Percentiles rank a stretch among this genome's conserved stretches.
phyloP scores from a whole-genome alignment of 2,888 invertebrate genomes.

The Luperina nickerlii region DNA sequence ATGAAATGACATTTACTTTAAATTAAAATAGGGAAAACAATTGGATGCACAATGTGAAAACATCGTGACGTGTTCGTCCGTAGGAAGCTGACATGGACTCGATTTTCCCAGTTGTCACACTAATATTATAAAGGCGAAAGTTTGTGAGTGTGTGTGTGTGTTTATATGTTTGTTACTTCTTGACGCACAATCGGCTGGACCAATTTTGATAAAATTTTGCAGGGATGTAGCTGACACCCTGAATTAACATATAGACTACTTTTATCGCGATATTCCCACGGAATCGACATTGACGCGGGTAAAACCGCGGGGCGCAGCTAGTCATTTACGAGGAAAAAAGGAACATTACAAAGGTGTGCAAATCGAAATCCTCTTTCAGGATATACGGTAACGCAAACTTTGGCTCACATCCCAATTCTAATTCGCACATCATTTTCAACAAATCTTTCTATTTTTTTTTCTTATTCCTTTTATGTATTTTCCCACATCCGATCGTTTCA shows the following conservation, averaged over 20 bases:
- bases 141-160: too few relatives aligned
- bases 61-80: neutral
- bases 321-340: neutral
- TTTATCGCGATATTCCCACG: too few relatives aligned
- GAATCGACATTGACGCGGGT: too few relatives aligned
- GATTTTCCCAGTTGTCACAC: neutral
- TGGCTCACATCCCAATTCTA: neutral
- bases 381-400: neutral
- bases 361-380: neutral
- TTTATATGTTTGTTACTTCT: too few relatives aligned
- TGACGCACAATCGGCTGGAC: too few relatives aligned
- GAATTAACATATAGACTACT: too few relatives aligned
- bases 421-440: conserved; percentile 11
- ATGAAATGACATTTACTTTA: neutral
- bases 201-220: too few relatives aligned
- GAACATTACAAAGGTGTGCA: neutral
- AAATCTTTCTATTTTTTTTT: conserved; percentile 13
- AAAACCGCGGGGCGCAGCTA: too few relatives aligned
- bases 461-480: neutral
- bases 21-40: neutral
- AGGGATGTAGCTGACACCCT: too few relatives aligned
- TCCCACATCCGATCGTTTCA: conserved; percentile 19
- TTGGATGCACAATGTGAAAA: neutral
- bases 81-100: neutral
- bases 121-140: too few relatives aligned